phyloP scores from a whole-genome alignment of 2,113 vertebrate species.

The Acrocephalus kingi region DNA sequence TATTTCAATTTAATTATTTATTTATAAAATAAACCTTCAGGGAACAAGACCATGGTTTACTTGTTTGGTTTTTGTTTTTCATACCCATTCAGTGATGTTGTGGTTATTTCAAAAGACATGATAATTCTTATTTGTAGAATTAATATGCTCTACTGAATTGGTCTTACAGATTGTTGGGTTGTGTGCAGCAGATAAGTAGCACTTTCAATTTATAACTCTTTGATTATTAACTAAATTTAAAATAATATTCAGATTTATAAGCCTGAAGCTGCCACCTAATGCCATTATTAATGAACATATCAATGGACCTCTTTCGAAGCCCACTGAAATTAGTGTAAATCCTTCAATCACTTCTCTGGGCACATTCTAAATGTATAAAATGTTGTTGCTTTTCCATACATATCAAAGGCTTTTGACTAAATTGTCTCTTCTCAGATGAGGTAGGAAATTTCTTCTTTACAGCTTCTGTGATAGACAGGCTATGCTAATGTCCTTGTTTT shows the following conservation, averaged over 20 bases:
- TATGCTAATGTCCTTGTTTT: conserved; percentile 67
- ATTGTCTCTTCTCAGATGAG: conserved; percentile 60
- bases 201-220: conserved; percentile 6
- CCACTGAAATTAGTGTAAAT: background rate
- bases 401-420: conserved; percentile 66
- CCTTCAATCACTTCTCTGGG: conserved; percentile 22
- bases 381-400: conserved; percentile 41
- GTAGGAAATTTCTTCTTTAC: conserved; percentile 66
- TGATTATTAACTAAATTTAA: conserved; percentile 21
- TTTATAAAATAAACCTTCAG: background rate
- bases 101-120: background rate
- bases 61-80: background rate
- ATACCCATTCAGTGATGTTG: background rate
- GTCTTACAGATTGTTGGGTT: background rate
- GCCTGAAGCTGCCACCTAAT: conserved; percentile 3
- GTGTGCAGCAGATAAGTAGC: background rate
- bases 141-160: background rate
- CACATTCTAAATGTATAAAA: conserved; percentile 31
- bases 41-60: background rate
- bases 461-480: conserved; percentile 51
- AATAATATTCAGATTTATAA: background rate
- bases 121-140: background rate
- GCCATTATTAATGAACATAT: conserved; percentile 9
- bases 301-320: background rate
- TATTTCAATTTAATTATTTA: background rate